Evolutionary conservation across 2,797 vertebrate species (phyloP).

Genomic region (Adelosebastes latens): DNA sequence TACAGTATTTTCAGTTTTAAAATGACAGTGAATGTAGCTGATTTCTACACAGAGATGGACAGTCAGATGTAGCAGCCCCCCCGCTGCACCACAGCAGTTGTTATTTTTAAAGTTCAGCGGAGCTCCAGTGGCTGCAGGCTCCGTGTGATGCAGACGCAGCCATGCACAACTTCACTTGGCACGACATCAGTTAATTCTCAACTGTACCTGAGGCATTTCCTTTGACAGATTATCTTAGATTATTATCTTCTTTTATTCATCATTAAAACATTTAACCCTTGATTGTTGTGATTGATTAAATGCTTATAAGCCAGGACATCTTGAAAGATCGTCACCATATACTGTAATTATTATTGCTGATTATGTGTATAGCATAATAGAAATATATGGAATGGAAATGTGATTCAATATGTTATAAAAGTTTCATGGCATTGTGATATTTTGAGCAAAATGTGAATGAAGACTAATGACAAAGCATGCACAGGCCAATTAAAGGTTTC

Average conservation of each 20-base stretch:
- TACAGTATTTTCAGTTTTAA: not conserved
- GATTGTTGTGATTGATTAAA: slow-evolving; percentile 1
- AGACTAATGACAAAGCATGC: not conserved
- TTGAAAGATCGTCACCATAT: not conserved
- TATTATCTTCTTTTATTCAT: slow-evolving; percentile 45
- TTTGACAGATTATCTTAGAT: slow-evolving; percentile 59
- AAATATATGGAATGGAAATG: not conserved
- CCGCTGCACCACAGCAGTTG: slow-evolving; percentile 6
- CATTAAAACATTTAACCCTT: slow-evolving; percentile 45
- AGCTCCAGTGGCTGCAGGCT: slow-evolving; percentile 51
- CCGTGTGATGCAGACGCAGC: slow-evolving; percentile 53
- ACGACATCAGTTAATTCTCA: slow-evolving; percentile 56
- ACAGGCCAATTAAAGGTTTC: not conserved
- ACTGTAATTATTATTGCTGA: not conserved
- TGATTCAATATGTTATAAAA: not conserved
- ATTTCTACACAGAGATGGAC: slow-evolving; percentile 5
- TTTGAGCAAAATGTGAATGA: not conserved
- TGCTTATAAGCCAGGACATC: not conserved
- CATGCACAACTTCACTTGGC: slow-evolving; percentile 64
- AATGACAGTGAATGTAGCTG: not conserved
- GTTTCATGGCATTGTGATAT: not conserved
- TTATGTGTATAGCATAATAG: not conserved
- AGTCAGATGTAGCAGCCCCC: not conserved
- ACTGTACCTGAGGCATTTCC: slow-evolving; percentile 47
- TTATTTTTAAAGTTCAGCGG: slow-evolving; percentile 64